These are phyloP conservation scores for Acipenser oxyrinchus DNA, from an alignment of 2,797 vertebrate genomes.

Conservation along the genomic window DNA sequence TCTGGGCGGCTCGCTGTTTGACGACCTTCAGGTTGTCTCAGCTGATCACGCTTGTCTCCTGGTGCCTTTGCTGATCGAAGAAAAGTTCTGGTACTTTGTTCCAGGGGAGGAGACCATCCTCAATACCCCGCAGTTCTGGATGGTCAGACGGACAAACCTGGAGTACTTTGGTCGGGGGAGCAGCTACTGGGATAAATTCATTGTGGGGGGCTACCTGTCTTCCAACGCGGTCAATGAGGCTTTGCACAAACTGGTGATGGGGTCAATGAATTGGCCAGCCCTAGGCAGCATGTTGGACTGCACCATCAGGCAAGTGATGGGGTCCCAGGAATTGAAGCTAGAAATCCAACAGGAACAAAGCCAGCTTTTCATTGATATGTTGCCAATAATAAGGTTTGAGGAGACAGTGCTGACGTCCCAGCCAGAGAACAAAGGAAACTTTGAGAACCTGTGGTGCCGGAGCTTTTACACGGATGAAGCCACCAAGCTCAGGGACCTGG, in stretches of 20 bases:
- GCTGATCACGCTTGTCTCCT: conserved; percentile 62
- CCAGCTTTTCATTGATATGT: conserved; percentile 61
- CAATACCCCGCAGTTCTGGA: conserved; percentile 77
- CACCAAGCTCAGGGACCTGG: conserved; percentile 60
- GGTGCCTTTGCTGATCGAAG: conserved; percentile 72
- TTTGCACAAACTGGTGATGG: conserved; percentile 70
- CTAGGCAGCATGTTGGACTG: conserved; percentile 78
- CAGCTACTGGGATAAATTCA: conserved; percentile 89
- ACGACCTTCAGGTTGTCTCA: conserved; percentile 63
- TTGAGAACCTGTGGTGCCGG: conserved; percentile 85
- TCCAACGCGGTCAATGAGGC: conserved; percentile 61
- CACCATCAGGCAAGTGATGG: conserved; percentile 63
- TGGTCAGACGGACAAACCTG: conserved; percentile 76
- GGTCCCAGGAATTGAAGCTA: conserved; percentile 68
- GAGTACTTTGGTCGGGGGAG: conserved; percentile 80
- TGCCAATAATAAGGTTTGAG: conserved; percentile 57
- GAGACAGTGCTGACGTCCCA: conserved; percentile 63
- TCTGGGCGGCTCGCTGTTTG: conserved; percentile 71
- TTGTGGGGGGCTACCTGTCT: conserved; percentile 84
- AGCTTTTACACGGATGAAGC: conserved; percentile 75
- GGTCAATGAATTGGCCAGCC: conserved; percentile 81
- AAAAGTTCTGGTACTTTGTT: conserved; percentile 73
- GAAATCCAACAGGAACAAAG: conserved; percentile 55
- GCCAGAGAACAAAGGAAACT: conserved; percentile 64
- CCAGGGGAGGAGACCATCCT: conserved; percentile 82